Conservation (phyloP, 2,888 invertebrate genomes). For the Saturnia pavonia region DNA sequence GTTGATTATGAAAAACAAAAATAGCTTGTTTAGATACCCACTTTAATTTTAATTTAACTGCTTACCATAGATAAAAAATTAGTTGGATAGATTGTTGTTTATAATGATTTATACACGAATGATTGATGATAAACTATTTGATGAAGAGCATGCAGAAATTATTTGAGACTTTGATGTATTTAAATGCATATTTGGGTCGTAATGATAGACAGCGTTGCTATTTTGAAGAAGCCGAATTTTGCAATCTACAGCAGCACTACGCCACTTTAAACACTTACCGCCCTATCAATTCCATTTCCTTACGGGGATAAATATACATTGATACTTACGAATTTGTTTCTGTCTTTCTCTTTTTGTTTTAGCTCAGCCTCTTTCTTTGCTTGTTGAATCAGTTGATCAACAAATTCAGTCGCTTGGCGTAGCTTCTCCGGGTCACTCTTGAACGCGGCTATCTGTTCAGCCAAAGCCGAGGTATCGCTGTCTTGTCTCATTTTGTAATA, state of each 20-base stretch:
- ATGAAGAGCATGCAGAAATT: constrained; percentile 51
- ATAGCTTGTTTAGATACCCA: background rate
- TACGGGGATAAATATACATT: constrained; percentile 75
- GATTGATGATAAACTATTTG: constrained; percentile 16
- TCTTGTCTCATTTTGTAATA: constrained; percentile 67
- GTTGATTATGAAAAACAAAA: background rate
- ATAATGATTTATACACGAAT: constrained; percentile 7
- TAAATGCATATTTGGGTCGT: constrained; percentile 28
- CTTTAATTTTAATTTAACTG: background rate
- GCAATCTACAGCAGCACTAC: constrained; percentile 66
- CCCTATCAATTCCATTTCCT: constrained; percentile 75
- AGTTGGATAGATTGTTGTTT: background rate
- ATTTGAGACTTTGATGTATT: constrained; percentile 31
- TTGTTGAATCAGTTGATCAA: constrained; percentile 82
- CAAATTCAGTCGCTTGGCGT: constrained; percentile 81
- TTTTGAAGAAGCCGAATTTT: constrained; percentile 64
- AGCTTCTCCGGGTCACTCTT: constrained; percentile 83
- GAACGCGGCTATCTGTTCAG: constrained; percentile 79
- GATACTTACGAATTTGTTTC: constrained; percentile 82
- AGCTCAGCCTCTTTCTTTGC: constrained; percentile 82
- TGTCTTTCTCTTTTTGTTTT: constrained; percentile 81
- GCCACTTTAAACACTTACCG: constrained; percentile 73
- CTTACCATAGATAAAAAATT: background rate
- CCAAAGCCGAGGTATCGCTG: constrained; percentile 62
- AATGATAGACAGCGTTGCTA: constrained; percentile 52